These are phyloP conservation scores for Thryonomys swinderianus DNA, from an alignment of 2,113 vertebrate species.

Conservation along the genomic window DNA sequence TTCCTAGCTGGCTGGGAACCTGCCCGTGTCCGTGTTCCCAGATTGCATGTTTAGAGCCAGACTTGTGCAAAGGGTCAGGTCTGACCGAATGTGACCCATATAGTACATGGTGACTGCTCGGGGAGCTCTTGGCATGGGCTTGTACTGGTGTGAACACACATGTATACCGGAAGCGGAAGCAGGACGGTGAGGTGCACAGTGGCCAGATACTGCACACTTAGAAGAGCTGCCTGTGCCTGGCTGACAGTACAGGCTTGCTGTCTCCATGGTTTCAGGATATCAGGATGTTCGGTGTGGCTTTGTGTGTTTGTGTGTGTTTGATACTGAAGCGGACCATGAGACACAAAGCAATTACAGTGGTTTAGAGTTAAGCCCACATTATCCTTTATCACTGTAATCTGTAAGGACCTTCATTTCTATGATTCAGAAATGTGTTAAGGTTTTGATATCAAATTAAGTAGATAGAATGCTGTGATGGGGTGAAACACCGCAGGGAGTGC, in stretches of 20 bases:
- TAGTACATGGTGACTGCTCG: background rate
- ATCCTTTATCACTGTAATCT: slow-evolving; percentile 57
- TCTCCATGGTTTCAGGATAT: slow-evolving; percentile 49
- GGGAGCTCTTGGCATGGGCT: background rate
- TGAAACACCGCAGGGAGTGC: background rate
- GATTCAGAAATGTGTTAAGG: slow-evolving; percentile 55
- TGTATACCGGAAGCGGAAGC: background rate
- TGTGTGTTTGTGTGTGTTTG: slow-evolving; percentile 34
- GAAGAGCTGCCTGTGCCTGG: background rate
- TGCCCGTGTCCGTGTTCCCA: background rate
- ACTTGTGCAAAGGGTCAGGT: slow-evolving; percentile 47
- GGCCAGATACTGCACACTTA: background rate
- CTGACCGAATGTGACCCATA: background rate
- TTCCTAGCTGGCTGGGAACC: slow-evolving; percentile 44
- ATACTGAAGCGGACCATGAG: slow-evolving; percentile 6
- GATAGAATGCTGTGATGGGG: background rate
- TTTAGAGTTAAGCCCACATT: slow-evolving; percentile 38
- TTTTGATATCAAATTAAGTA: slow-evolving; percentile 60
- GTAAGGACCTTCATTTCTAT: slow-evolving; percentile 54
- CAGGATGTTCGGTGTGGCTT: slow-evolving; percentile 63
- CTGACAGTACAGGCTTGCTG: accelerated
- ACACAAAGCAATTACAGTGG: background rate
- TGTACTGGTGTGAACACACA: accelerated
- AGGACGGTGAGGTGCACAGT: background rate
- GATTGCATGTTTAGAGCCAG: slow-evolving; percentile 58